Evolutionary conservation across 2,113 vertebrate species (phyloP), one percentile per base, ranked within the genome.

Genomic region (Toxotes chatareus): DNA sequence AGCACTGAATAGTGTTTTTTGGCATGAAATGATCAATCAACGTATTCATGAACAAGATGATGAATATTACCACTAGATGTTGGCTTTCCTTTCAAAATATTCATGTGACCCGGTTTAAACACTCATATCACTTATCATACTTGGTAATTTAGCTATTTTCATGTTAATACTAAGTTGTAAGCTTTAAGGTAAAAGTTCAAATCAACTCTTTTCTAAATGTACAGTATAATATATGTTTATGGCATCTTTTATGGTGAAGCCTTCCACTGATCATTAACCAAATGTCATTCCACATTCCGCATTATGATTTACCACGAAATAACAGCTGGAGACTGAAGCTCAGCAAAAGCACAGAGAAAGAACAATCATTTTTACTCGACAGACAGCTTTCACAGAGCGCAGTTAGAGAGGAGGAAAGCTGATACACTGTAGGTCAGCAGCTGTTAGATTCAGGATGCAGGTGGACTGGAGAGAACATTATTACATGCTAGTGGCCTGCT

Each of bases 211-310:
- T 49, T 49, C 46, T 6, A 49, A 19, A 49, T 4, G 14, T 49
- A 19, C 16, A 49, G 13, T 46, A 7, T 47, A 47, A 4, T 47
- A 5, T 47, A 47, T 49, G 23, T 79, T 80, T 66, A 51, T 42
- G 7, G 17, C 27, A 27, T 27, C 3, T 42, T 67, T 59, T 42
- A 38, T 40, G 44, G n/a, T n/a, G 31, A n/a, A 34, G 53, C 14
- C 40, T 71, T 46, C 3, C 49, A 40, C 59, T 64, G 47, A 74
- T 74, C 59, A 74, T 73, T 83, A 53, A 76, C 71, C 12, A 16
- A 53, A 70, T 17, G 40, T 59, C 31, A 17, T 10, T 53, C 36
- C 61, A 46, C 61, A 10, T 57, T 61, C n/a, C 51, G 0, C 61
- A 10, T 57, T 61, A 17, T 57, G 0, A 71, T 46, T 31, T 17